Percentiles rank a stretch among this genome's conserved stretches.
Evolutionary conservation across 2,797 vertebrate species (phyloP).

Genomic region (Cephalopachus bancanus): DNA sequence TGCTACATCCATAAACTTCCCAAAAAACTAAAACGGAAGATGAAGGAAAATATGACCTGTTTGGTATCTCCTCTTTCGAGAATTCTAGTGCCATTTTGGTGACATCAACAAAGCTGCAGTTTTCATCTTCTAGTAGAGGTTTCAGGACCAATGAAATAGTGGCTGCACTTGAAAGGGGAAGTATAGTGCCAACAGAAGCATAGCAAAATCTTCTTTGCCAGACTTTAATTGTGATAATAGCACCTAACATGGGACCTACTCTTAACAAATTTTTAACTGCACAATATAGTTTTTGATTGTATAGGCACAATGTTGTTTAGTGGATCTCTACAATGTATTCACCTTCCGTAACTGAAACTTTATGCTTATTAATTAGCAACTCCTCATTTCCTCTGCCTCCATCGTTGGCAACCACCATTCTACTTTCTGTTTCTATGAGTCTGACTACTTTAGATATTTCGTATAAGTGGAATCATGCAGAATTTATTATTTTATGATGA

Average conservation of each 20-base stretch:
- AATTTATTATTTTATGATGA: neutral
- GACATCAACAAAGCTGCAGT: neutral
- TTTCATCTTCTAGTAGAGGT: neutral
- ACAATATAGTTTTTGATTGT: neutral
- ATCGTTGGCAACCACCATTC: neutral
- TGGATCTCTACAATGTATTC: neutral
- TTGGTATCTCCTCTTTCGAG: neutral
- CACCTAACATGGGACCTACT: neutral
- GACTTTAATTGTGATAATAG: neutral
- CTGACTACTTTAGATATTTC: neutral
- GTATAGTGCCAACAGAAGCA: neutral
- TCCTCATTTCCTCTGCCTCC: neutral
- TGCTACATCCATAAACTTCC: neutral
- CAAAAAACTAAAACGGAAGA: neutral
- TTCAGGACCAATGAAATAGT: neutral
- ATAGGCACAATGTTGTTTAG: neutral
- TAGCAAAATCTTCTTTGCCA: neutral
- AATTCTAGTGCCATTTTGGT: neutral
- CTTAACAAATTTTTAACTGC: neutral
- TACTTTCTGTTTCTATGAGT: neutral
- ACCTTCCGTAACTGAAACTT: neutral
- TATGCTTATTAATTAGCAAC: neutral
- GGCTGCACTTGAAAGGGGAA: neutral
- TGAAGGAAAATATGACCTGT: neutral
- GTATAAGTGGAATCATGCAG: neutral